Percentiles rank a stretch among this genome's conserved stretches.
These are phyloP conservation scores for Potorous gilbertii DNA, from an alignment of 2,797 vertebrate genomes.

Conservation along the genomic window DNA sequence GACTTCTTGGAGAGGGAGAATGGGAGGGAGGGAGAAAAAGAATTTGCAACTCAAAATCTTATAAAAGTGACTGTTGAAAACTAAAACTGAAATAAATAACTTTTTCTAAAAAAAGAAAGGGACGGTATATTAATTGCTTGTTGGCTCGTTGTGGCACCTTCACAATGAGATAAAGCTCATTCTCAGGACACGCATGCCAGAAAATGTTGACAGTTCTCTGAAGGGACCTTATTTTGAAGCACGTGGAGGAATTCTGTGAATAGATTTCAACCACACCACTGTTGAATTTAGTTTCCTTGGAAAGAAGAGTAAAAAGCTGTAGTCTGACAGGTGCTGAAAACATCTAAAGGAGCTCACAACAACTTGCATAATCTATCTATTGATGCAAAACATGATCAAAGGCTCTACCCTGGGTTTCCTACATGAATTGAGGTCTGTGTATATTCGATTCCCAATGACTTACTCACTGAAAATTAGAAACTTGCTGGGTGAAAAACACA, in stretches of 20 bases:
- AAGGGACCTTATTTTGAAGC: conserved; percentile 5
- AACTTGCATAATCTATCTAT: not conserved
- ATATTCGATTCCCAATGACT: conserved; percentile 92
- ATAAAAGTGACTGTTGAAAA: no score
- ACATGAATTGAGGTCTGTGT: conserved; percentile 93
- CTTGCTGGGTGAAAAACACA: conserved; percentile 94
- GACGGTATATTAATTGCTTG: not conserved
- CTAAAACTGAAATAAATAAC: no score
- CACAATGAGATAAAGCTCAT: not conserved
- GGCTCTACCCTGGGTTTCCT: conserved; percentile 86
- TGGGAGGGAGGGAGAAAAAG: no score
- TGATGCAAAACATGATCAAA: not conserved
- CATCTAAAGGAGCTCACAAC: conserved; percentile 13
- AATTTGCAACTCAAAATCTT: no score
- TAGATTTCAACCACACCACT: not conserved
- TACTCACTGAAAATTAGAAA: conserved; percentile 93
- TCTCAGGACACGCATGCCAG: not conserved
- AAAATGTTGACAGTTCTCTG: not conserved
- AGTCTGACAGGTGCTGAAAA: not conserved
- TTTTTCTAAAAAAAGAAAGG: not conserved
- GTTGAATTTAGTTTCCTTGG: conserved; percentile 1
- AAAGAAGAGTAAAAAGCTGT: conserved; percentile 18
- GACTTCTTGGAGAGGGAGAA: no score
- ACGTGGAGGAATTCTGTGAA: not conserved
- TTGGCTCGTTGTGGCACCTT: not conserved